Base-by-base conservation (phyloP, 2,888 invertebrate species). In the Netelia melanura region DNA sequence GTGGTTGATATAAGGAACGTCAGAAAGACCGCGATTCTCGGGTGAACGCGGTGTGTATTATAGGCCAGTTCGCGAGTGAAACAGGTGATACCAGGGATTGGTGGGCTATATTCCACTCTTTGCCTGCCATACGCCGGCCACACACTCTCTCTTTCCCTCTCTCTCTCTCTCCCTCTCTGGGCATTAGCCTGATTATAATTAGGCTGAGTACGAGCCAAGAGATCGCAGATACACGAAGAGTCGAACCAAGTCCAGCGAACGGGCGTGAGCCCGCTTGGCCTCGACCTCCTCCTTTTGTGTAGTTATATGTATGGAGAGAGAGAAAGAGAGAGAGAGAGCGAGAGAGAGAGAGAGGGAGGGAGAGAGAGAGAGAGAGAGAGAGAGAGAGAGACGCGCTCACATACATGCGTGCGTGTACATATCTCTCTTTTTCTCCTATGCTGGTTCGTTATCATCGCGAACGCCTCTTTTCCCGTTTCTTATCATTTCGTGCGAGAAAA, bases 121-220 rank as follows among this genome's bases (percentile, higher is more conserved):
- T 81, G 80, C 44, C 68, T 64, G 48, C 81, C 61, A 68, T 58
- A 70, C 65, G 68, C 79, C 78, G 65, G 81, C 72, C 81, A 87
- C 91, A 88, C 82, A 38, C 38, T 38, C 38, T 38, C 6, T 38
- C 38, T 38, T 6, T 38, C 6, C 6, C 38, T 38, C 38, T 38
- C 38, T 30, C 30, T 30, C 30, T 38, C 38, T 38, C 38, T 3
- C 38, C 6, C 38, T 80, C 74, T 67, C 58, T 89, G 89, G 91
- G 91, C 93, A 94, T 93, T 93, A 93, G 93, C 90, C 91, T 93
- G 93, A 94, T 94, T 93, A 93, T 93, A 94, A 94, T 94, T 93
- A 93, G 93, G 89, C 93, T 93, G 92, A 93, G 93, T 93, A 93
- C 90, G 88, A 89, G 89, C 90, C 75, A 84, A 77, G 77, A 92